Base-by-base conservation (phyloP, 2,113 vertebrate species). In the Passerina amoena region DNA sequence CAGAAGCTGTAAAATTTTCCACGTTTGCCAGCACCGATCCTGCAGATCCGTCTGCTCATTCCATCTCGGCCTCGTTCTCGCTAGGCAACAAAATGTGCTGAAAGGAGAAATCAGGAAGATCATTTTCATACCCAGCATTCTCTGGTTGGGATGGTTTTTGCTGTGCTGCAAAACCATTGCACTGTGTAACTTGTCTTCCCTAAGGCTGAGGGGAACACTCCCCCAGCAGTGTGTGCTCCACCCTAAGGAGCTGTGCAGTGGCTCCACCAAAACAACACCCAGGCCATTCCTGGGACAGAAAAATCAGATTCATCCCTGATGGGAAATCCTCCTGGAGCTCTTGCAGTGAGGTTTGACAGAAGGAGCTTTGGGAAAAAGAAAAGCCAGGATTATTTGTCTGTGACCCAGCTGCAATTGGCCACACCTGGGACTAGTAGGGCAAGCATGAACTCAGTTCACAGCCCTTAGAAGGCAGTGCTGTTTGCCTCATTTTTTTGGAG, bases 1-100 rank as follows among this genome's bases (percentile, higher is more conserved):
- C 92, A 95, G 82, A 25, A 86, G 53, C 92, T 90, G 92, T 82
- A 93, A 60, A 90, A 72, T 42, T 96, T 94, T 95, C 92, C 90
- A 72, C 53, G 7, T 91, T 94, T 96, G 92, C 94, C 90, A 96
- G 92, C 81, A 40, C 75, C 0, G 0, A 87, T 92, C 66, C 60
- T 88, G 57, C 90, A 94, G 84, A 72, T 42, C 70, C 1, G 7
- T 90, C 95, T 95, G 95, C 79, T 94, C 77, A 76, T 78, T 86
- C 82, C 2, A 11, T 92, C 85, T 76, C 0, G 2, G 53, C 57
- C 88, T 94, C 63, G 53, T 75, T 79, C 82, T 94, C 9, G 6
- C 90, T 48, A 88, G 45, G 88, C 94, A 95, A 61, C 63, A 45
- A 82, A 92, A 90, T 54, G 37, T 73, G 54, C 66, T 88, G 78